Evolutionary conservation across 2,888 invertebrate species (phyloP).

Genomic region (Heliconius hortense): DNA sequence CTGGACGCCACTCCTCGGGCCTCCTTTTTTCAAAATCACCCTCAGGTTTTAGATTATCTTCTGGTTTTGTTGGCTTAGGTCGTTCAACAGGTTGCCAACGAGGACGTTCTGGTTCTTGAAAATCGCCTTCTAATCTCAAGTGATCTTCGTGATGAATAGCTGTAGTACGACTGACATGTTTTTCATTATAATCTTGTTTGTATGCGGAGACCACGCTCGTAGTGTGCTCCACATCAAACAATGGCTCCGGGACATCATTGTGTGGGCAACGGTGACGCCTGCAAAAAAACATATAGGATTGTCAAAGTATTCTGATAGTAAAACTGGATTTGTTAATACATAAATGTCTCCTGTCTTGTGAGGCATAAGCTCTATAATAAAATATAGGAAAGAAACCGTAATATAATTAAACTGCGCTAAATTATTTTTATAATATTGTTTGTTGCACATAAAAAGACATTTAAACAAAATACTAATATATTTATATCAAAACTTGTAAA

Average conservation of each 20-base stretch:
- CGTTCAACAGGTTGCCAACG: constrained; percentile 82
- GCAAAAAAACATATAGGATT: constrained; percentile 45
- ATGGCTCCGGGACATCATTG: constrained; percentile 83
- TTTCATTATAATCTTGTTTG: constrained; percentile 84
- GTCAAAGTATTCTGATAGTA: background rate
- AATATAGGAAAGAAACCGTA: too few relatives aligned
- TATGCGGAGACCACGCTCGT: constrained; percentile 83
- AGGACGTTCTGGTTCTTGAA: constrained; percentile 78
- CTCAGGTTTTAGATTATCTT: constrained; percentile 69
- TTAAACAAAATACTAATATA: background rate
- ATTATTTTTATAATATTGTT: background rate
- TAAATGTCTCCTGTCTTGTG: background rate
- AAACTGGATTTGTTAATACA: background rate
- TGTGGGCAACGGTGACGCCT: constrained; percentile 94
- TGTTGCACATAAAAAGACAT: background rate
- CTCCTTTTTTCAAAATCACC: constrained; percentile 72
- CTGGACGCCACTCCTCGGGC: constrained; percentile 74
- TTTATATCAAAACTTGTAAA: background rate
- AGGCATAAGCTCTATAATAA: background rate
- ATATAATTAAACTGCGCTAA: background rate
- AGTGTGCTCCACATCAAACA: constrained; percentile 81
- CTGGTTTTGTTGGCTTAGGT: constrained; percentile 77
- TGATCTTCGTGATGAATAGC: constrained; percentile 86
- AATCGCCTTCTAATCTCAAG: constrained; percentile 87
- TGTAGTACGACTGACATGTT: constrained; percentile 83